Percentiles rank a stretch among this genome's conserved stretches.
These are phyloP conservation scores for Bufo bufo DNA, from an alignment of 2,113 vertebrate species.

Conservation along the genomic window DNA sequence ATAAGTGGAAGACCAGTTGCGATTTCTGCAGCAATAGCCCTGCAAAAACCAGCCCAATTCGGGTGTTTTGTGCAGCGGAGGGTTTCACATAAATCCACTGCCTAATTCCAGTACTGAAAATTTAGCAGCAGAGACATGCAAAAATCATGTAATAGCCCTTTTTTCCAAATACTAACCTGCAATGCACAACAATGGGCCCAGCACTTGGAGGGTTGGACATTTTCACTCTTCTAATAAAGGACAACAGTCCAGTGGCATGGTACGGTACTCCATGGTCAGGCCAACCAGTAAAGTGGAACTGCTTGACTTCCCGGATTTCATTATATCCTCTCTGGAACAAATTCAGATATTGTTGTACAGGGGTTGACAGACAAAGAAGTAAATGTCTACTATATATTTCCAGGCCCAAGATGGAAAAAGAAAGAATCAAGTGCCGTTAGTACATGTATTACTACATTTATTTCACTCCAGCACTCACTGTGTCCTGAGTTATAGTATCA, in stretches of 20 bases:
- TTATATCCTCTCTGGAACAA: conserved; percentile 88
- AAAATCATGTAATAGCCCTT: not conserved
- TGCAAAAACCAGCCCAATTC: too few relatives aligned
- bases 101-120: too few relatives aligned
- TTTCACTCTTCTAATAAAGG: conserved; percentile 96
- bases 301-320: conserved; percentile 96
- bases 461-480: not conserved
- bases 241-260: conserved; percentile 94
- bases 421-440: not conserved
- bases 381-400: not conserved
- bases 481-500: conserved; percentile 26
- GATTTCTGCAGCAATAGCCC: too few relatives aligned
- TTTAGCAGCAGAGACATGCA: not conserved
- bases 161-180: conserved; percentile 81
- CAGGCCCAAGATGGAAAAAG: not conserved
- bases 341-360: not conserved
- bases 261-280: conserved; percentile 98
- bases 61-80: too few relatives aligned
- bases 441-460: conserved; percentile 5
- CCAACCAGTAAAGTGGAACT: conserved; percentile 99
- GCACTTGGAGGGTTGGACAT: conserved; percentile 95
- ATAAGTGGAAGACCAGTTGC: too few relatives aligned
- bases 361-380: not conserved
- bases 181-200: conserved; percentile 96
- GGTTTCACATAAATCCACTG: too few relatives aligned